Conservation (phyloP, 2,797 vertebrate species). For the Poeciliopsis infans region DNA sequence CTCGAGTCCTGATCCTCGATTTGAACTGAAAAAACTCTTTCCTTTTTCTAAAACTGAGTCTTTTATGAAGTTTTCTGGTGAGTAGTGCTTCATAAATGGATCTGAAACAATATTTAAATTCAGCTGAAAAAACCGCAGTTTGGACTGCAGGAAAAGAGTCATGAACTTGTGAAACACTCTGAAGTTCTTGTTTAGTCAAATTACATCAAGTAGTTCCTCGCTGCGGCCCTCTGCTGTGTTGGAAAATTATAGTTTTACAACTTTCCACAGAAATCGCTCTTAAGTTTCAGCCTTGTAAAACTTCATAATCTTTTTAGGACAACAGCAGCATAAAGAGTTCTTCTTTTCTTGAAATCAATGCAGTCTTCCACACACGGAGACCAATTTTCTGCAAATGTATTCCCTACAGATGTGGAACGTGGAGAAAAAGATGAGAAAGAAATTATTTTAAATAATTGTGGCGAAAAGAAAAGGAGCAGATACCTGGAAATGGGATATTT, state of each 20-base stretch:
- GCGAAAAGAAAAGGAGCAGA: not conserved
- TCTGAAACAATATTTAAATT: not conserved
- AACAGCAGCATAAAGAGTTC: not conserved
- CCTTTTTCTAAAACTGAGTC: not conserved
- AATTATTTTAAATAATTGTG: not conserved
- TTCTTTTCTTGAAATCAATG: not conserved
- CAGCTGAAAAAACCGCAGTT: not conserved
- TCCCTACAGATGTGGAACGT: not conserved
- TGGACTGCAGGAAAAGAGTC: slow-evolving; percentile 7
- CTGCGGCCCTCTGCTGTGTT: not conserved
- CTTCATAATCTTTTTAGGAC: not conserved
- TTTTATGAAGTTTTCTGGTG: not conserved
- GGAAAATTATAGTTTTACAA: slow-evolving; percentile 1
- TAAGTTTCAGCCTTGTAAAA: not conserved
- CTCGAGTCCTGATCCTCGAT: not conserved
- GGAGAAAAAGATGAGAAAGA: not conserved
- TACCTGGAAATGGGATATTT: not conserved
- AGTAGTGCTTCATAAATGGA: not conserved
- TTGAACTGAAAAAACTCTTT: not conserved
- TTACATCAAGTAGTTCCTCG: slow-evolving; percentile 7
- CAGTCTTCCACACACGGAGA: not conserved
- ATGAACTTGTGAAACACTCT: not conserved
- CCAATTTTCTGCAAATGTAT: not conserved
- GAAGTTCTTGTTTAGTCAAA: slow-evolving; percentile 1
- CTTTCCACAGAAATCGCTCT: not conserved